Base-by-base conservation (phyloP, 2,797 vertebrate genomes). In the Babyrousa celebensis region DNA sequence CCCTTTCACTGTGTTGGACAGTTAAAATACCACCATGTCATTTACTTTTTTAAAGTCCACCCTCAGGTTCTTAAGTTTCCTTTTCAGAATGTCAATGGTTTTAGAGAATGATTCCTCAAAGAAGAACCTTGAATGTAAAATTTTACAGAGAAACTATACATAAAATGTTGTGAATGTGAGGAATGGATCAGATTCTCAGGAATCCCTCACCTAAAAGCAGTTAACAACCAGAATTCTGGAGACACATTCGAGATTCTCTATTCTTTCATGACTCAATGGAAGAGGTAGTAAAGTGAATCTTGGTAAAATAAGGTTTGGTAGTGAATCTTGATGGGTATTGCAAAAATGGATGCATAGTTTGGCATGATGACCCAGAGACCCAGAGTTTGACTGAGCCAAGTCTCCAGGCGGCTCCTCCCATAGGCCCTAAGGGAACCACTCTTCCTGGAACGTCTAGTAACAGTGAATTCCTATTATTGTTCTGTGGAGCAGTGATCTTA, bases 391-490 rank as follows among this genome's bases (percentile, higher is more conserved):
- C 92, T 23, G 1, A n/a, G 58, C 65, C 70, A 21, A 7, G 32
- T 32, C 65, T 72, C 54, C 82, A 48, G 27, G 52, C 65, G 18
- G 12, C 36, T 16, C 6, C 29, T 12, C 82, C 18, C 68, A 25
- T 3, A 9, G 36, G 11, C 48, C 67, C 58, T 52, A 3, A 1
- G 83, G 40, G 65, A 78, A 29, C 75, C 74, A 2, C 56, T 68
- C 54, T 91, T 96, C 89, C 67, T 84, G 67, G 87, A 74, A 85
- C 21, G 77, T 77, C 56, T 48, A 52, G 43, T 52, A 77, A 82
- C 72, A 62, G 12, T 52, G 43, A 74, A 85, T 91, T 85, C 79
- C 48, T 83, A 68, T 93, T 85, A 68, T 62, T 83, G 25, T 84
- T 85, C 40, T 3, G 3, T 58, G 20, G 62, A 90, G 43, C 67